Evolutionary conservation across 2,113 vertebrate genomes (phyloP).

Genomic region (Ascaphus truei): DNA sequence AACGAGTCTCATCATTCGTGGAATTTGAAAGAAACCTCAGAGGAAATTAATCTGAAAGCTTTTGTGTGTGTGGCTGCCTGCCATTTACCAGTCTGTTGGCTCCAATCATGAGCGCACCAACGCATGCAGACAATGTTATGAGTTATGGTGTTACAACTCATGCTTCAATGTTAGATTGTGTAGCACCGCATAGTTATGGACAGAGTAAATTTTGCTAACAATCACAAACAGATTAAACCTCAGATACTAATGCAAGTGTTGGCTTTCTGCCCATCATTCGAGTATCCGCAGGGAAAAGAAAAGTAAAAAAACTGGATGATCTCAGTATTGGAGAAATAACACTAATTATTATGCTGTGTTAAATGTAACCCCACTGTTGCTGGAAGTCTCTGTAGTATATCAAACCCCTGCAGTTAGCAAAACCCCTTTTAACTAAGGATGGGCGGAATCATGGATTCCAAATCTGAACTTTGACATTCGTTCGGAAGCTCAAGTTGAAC

Average conservation of each 20-base stretch:
- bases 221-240: conserved; percentile 51
- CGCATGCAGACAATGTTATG: conserved; percentile 26
- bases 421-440: too few relatives aligned
- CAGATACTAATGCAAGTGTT: conserved; percentile 44
- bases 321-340: too few relatives aligned
- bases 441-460: too few relatives aligned
- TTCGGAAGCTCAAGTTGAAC: too few relatives aligned
- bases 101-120: neutral
- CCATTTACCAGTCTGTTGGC: conserved; percentile 19
- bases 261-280: conserved; percentile 37
- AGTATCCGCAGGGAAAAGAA: conserved; percentile 42
- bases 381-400: too few relatives aligned
- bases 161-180: conserved; percentile 8
- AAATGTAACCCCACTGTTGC: too few relatives aligned
- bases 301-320: neutral
- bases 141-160: conserved; percentile 20
- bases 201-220: conserved; percentile 38
- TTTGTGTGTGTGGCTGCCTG: conserved; percentile 28
- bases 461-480: too few relatives aligned
- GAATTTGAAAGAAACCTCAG: conserved; percentile 26
- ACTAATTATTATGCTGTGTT: too few relatives aligned
- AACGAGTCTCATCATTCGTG: conserved; percentile 10
- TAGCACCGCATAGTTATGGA: neutral
- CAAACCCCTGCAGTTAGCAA: too few relatives aligned
- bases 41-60: conserved; percentile 33